These are phyloP conservation scores for Trichonephila inaurata DNA, from an alignment of 1,140 invertebrate genomes.

Conservation along the genomic window DNA sequence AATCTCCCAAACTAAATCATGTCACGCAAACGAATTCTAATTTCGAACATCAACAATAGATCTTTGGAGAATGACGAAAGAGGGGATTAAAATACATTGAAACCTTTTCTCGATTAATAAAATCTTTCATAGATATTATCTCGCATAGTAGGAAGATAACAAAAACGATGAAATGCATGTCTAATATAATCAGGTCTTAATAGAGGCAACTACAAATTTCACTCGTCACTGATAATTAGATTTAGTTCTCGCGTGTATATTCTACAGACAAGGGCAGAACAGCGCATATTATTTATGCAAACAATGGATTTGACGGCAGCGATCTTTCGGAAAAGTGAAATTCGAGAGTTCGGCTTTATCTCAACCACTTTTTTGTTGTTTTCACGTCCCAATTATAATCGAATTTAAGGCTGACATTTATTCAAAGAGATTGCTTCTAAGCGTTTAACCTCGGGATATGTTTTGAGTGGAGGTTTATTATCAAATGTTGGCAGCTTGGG, in stretches of 20 bases:
- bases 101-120: neutral
- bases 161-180: constrained; percentile 26
- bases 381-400: neutral
- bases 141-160: neutral
- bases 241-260: neutral
- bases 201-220: constrained; percentile 25
- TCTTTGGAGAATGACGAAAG: neutral
- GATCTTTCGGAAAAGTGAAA: neutral
- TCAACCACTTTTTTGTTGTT: neutral
- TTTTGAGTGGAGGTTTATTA: constrained; percentile 10
- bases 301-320: constrained; percentile 44
- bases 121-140: neutral
- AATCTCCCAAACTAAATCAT: neutral
- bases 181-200: constrained; percentile 39
- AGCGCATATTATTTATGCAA: constrained; percentile 58
- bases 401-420: constrained; percentile 38
- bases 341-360: neutral
- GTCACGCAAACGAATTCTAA: neutral
- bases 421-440: constrained; percentile 37
- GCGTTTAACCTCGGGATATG: constrained; percentile 12
- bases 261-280: constrained; percentile 7
- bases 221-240: constrained; percentile 32
- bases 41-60: neutral
- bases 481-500: constrained; percentile 6
- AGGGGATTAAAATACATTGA: neutral